Base-by-base conservation (phyloP, 2,113 vertebrate species). In the Gopherus flavomarginatus region DNA sequence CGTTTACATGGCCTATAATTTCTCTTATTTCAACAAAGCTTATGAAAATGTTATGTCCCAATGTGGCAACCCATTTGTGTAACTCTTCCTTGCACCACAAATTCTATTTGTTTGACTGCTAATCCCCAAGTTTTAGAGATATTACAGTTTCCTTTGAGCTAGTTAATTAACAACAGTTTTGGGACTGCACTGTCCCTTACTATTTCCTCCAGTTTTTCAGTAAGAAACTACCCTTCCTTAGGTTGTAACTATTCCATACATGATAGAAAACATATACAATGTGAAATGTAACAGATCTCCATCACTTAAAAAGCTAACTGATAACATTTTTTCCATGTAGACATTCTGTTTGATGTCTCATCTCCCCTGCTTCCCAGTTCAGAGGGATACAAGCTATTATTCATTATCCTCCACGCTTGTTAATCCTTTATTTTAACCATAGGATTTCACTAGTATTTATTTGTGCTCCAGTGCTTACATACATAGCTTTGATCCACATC, bases 1-100 rank as follows among this genome's bases (percentile, higher is more conserved):
- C 5, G 0, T 11, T 11, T 52, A 82, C 17, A 49, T 0, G 0
- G 47, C 26, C 53, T 83, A 47, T 62, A 80, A 57, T 83, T 83
- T 16, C 85, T 87, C 85, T 85, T 81, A 35, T 94, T 92, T 88
- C 94, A 93, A 95, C 50, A 87, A 90, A 96, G 77, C 50, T 69
- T 84, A 9, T 84, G 69, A 96, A 96, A 93, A 96, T 82, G 82
- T 94, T 94, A 91, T 22, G 78, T 91, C 81, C 95, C 92, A 86
- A 47, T 59, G 52, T 44, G 90, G 87, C 52, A 95, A 93, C 94
- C 5, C 24, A 14, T 86, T 69, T 50, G 53, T 56, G 59, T 86
- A 93, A 82, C 47, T 93, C 69, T 85, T 65, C 82, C 89, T 93
- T 95, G 83, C 47, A 90, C 65, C 65, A 91, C 69, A 92, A 90